Conservation (phyloP, 2,888 invertebrate genomes). For the Eurois occulta region DNA sequence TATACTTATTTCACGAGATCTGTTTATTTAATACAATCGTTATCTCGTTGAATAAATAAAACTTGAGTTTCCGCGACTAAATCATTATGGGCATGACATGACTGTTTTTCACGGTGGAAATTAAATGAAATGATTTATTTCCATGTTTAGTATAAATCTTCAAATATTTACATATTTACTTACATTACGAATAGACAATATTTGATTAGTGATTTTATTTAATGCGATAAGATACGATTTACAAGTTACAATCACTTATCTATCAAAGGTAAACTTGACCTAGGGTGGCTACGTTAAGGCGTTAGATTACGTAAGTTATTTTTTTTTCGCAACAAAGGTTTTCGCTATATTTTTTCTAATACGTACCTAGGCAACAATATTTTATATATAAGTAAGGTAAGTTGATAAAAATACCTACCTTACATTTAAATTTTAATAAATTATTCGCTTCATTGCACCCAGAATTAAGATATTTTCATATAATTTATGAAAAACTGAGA, state of each 20-base stretch:
- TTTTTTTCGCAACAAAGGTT: constrained; percentile 11
- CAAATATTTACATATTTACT: constrained; percentile 35
- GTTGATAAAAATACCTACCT: no score
- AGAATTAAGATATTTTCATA: neutral
- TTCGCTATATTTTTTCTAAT: constrained; percentile 1
- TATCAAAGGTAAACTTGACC: constrained; percentile 1
- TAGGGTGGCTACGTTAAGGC: constrained; percentile 1
- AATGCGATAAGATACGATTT: neutral
- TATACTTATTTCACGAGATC: constrained; percentile 50
- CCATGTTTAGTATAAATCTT: neutral
- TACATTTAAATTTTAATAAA: neutral
- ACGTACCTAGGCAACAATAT: neutral
- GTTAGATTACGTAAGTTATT: constrained; percentile 40
- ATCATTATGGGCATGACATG: constrained; percentile 3
- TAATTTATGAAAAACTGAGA: neutral
- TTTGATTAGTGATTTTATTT: constrained; percentile 6
- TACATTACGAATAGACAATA: neutral
- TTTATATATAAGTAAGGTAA: neutral
- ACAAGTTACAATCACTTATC: neutral
- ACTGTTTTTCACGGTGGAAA: constrained; percentile 18
- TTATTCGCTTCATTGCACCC: neutral
- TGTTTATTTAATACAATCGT: constrained; percentile 33
- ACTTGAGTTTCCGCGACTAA: constrained; percentile 8
- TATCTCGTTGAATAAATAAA: constrained; percentile 33
- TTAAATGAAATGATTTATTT: constrained; percentile 26